These are phyloP conservation scores for Argyresthia goedartella DNA, from an alignment of 2,888 invertebrate genomes.

Conservation along the genomic window DNA sequence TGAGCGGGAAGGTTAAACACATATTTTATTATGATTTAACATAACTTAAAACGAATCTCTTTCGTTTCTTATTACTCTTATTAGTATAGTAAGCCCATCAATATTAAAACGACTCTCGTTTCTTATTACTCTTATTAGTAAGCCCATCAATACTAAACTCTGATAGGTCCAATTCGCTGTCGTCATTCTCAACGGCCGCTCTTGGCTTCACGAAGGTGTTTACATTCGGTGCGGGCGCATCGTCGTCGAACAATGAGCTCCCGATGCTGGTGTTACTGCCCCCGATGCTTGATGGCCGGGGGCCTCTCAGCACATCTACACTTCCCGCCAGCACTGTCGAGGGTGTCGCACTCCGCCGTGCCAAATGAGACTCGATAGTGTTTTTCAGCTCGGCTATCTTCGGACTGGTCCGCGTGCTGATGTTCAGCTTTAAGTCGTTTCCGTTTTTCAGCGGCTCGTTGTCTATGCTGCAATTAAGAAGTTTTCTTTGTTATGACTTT, in stretches of 20 bases:
- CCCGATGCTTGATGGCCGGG: slow-evolving; percentile 36
- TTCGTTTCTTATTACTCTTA: slow-evolving; percentile 25
- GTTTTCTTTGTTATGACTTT: not conserved
- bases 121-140: slow-evolving; percentile 25
- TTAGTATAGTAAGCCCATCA: slow-evolving; percentile 35
- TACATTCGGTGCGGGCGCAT: slow-evolving; percentile 24
- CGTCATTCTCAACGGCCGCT: slow-evolving; percentile 36
- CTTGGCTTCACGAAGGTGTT: slow-evolving; percentile 35
- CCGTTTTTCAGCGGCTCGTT: slow-evolving; percentile 39
- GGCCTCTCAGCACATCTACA: slow-evolving; percentile 41
- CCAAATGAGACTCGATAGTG: slow-evolving; percentile 68
- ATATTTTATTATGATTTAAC: no score
- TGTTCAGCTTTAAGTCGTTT: slow-evolving; percentile 38
- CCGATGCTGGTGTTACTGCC: slow-evolving; percentile 61
- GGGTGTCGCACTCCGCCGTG: slow-evolving; percentile 42
- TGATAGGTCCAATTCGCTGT: slow-evolving; percentile 57
- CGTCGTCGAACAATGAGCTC: slow-evolving; percentile 57
- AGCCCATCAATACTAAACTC: slow-evolving; percentile 51
- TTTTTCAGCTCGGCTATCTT: slow-evolving; percentile 68
- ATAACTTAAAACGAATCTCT: slow-evolving; percentile 33
- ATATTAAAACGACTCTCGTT: slow-evolving; percentile 32
- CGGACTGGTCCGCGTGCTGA: slow-evolving; percentile 60
- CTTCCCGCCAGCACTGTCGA: slow-evolving; percentile 40
- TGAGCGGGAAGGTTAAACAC: no score
- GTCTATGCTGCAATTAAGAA: slow-evolving; percentile 43